Evolutionary conservation across 1,140 invertebrate genomes (phyloP).

Genomic region (Homarus americanus): DNA sequence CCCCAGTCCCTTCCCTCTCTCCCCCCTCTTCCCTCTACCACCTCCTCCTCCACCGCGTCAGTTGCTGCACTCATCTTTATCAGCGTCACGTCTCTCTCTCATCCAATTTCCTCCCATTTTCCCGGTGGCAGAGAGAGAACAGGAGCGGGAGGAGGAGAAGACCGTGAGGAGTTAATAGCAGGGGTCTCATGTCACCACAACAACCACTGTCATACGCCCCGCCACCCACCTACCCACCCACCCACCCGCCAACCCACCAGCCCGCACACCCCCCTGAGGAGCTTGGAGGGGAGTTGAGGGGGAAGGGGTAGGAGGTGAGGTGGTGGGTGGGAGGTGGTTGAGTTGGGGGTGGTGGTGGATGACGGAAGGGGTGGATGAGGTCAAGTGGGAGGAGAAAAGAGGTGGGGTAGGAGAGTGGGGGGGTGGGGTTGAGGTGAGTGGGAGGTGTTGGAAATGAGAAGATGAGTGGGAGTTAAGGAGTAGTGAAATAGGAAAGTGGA

Average conservation of each 20-base stretch:
- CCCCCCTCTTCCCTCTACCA: background rate
- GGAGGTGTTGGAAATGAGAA: background rate
- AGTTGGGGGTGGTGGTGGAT: too few species aligned
- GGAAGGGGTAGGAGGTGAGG: too few species aligned
- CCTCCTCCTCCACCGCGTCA: background rate
- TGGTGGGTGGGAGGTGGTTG: too few species aligned
- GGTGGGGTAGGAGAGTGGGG: background rate
- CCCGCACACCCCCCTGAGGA: too few species aligned
- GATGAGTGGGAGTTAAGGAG: background rate
- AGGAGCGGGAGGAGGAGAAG: background rate
- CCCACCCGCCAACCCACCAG: too few species aligned
- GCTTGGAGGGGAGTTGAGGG: too few species aligned
- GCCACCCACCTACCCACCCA: too few species aligned
- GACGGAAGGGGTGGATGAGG: too few species aligned
- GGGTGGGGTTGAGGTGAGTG: background rate
- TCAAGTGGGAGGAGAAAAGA: background rate
- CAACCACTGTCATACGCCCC: too few species aligned
- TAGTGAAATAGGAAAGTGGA: too few species aligned
- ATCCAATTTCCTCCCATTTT: background rate
- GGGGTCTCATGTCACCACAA: too few species aligned
- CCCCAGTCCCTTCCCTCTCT: too few species aligned
- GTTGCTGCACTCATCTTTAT: background rate
- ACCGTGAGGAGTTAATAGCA: background rate
- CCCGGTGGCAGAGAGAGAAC: background rate
- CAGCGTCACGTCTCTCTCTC: constrained; percentile 1